phyloP scores from a whole-genome alignment of 2,888 invertebrate species.

The Furcula furcula region DNA sequence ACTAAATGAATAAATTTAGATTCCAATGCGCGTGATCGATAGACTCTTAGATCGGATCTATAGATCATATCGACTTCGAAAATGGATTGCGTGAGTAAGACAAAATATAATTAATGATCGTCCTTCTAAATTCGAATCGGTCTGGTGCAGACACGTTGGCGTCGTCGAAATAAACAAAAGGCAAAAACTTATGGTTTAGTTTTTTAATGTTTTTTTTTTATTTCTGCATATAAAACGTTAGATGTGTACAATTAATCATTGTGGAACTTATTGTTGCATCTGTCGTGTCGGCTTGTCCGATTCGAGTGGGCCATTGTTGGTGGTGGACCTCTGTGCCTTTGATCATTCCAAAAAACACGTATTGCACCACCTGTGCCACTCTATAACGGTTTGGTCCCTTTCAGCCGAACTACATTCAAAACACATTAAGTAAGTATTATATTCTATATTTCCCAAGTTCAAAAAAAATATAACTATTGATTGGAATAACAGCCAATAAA shows the following conservation, averaged over 20 bases:
- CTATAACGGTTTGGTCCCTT: conserved; percentile 33
- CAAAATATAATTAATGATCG: conserved; percentile 81
- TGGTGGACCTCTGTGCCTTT: conserved; percentile 51
- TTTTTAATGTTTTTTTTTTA: conserved; percentile 49
- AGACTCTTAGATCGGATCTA: conserved; percentile 78
- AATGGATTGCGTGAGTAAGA: conserved; percentile 82
- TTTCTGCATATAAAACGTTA: conserved; percentile 68
- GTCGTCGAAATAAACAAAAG: conserved; percentile 78
- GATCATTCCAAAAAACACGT: conserved; percentile 47
- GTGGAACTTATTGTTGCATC: conserved; percentile 69
- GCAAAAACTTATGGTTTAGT: conserved; percentile 67
- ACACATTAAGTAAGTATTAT: conserved; percentile 35
- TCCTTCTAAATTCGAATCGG: conserved; percentile 76
- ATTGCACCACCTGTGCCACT: conserved; percentile 66
- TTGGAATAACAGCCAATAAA: neutral
- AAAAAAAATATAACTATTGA: neutral
- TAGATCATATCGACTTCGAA: conserved; percentile 78
- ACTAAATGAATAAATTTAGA: conserved; percentile 79
- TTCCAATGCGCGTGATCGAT: conserved; percentile 77
- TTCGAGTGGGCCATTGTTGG: conserved; percentile 59
- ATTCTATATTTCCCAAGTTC: neutral
- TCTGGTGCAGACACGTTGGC: conserved; percentile 79
- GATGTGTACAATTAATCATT: conserved; percentile 73
- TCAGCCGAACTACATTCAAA: conserved; percentile 40
- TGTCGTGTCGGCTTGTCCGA: conserved; percentile 65